phyloP scores from a whole-genome alignment of 2,113 vertebrate genomes.

The Syrmaticus mikado region DNA sequence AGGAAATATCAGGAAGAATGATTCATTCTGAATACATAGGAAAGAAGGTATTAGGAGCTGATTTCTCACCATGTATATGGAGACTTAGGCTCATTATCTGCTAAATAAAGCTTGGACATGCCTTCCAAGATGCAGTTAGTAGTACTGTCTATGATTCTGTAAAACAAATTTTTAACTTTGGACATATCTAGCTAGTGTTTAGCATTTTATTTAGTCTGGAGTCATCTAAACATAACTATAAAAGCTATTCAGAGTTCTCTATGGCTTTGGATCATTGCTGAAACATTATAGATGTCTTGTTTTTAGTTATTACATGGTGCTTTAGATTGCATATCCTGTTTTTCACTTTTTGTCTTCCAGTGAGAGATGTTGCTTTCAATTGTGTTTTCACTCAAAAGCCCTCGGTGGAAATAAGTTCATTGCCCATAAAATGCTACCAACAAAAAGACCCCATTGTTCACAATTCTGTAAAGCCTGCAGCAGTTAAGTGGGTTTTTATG shows the following conservation, averaged over 20 bases:
- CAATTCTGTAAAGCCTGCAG: not conserved
- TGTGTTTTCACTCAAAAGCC: not conserved
- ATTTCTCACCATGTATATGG: not conserved
- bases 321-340: not conserved
- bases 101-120: not conserved
- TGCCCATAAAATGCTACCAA: not conserved
- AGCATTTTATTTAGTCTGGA: not conserved
- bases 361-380: not conserved
- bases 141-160: not conserved
- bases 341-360: not conserved
- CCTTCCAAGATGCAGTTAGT: not conserved
- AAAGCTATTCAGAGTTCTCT: not conserved
- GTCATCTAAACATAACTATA: not conserved
- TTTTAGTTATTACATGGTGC: not conserved
- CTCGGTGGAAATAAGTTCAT: not conserved
- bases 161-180: not conserved
- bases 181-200: not conserved
- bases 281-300: not conserved
- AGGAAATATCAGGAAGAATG: not conserved
- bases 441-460: not conserved
- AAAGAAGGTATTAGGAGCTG: not conserved
- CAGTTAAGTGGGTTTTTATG: not conserved
- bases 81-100: not conserved
- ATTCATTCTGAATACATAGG: not conserved
- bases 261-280: not conserved